These are phyloP conservation scores for Rhinichthys osculus DNA, from an alignment of 2,797 vertebrate genomes.

Conservation along the genomic window DNA sequence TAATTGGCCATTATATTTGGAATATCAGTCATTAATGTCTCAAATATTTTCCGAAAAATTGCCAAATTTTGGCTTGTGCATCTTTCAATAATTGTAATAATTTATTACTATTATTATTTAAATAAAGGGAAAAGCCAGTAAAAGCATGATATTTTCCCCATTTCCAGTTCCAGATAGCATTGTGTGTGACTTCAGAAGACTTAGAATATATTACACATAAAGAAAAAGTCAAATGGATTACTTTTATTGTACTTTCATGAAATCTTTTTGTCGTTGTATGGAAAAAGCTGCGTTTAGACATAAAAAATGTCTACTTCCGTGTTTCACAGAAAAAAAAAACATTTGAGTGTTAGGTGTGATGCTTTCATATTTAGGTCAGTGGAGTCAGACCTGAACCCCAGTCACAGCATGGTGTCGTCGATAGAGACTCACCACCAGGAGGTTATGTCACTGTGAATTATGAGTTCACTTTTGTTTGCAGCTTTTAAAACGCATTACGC, in stretches of 20 bases:
- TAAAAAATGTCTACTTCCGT: neutral
- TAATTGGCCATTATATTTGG: neutral
- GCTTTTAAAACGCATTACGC: slow-evolving; percentile 40
- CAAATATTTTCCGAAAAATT: neutral
- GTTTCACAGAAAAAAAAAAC: neutral
- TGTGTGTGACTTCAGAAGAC: no score
- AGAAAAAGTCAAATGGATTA: neutral
- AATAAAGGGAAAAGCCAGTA: neutral
- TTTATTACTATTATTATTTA: neutral
- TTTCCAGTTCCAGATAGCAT: neutral
- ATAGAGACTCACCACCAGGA: slow-evolving; percentile 9
- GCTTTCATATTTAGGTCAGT: slow-evolving; percentile 9
- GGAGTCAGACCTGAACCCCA: slow-evolving; percentile 26
- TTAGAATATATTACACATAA: neutral
- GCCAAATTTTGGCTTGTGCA: neutral
- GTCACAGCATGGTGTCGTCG: neutral
- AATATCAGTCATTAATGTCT: neutral
- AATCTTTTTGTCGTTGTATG: neutral
- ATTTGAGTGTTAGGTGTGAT: neutral
- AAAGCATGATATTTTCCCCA: neutral
- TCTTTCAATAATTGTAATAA: neutral
- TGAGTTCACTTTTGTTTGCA: slow-evolving; percentile 51
- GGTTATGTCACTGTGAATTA: slow-evolving; percentile 44
- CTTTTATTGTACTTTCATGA: neutral
- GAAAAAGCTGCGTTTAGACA: neutral